Conservation (phyloP, 2,113 vertebrate genomes). For the Erythrolamprus reginae region DNA sequence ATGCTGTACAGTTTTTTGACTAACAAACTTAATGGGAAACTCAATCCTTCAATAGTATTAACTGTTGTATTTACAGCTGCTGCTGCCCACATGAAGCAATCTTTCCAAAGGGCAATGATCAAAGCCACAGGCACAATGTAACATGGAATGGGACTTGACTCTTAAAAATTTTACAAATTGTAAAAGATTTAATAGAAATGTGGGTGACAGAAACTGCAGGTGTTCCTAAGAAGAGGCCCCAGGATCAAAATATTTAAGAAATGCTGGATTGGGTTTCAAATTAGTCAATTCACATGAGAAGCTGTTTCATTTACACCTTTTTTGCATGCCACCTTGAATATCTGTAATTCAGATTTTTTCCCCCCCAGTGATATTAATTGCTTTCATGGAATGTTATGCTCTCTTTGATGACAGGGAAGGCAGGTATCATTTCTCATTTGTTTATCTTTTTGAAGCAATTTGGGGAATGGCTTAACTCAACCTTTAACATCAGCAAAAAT, state of each 20-base stretch:
- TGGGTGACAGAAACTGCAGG: constrained; percentile 58
- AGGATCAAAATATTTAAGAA: constrained; percentile 16
- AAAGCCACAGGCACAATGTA: constrained; percentile 59
- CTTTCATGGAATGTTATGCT: not conserved
- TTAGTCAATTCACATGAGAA: constrained; percentile 33
- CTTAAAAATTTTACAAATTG: constrained; percentile 68
- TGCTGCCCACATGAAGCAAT: constrained; percentile 57
- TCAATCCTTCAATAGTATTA: constrained; percentile 59
- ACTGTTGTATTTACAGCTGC: constrained; percentile 68
- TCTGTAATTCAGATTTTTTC: not conserved
- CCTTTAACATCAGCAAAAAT: not conserved
- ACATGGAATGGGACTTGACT: constrained; percentile 47
- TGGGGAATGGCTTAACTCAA: not conserved
- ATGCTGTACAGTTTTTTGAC: constrained; percentile 45
- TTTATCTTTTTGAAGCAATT: not conserved
- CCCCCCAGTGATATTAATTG: not conserved
- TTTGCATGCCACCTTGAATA: constrained; percentile 2
- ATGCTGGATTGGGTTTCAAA: constrained; percentile 40
- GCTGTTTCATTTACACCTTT: constrained; percentile 16
- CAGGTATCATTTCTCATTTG: not conserved
- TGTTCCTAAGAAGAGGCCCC: constrained; percentile 53
- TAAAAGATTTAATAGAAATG: constrained; percentile 50
- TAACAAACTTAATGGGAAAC: constrained; percentile 63
- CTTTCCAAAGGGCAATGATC: constrained; percentile 64
- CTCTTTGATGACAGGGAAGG: not conserved